phyloP scores from a whole-genome alignment of 2,797 vertebrate species.

The Notolabrus celidotus region DNA sequence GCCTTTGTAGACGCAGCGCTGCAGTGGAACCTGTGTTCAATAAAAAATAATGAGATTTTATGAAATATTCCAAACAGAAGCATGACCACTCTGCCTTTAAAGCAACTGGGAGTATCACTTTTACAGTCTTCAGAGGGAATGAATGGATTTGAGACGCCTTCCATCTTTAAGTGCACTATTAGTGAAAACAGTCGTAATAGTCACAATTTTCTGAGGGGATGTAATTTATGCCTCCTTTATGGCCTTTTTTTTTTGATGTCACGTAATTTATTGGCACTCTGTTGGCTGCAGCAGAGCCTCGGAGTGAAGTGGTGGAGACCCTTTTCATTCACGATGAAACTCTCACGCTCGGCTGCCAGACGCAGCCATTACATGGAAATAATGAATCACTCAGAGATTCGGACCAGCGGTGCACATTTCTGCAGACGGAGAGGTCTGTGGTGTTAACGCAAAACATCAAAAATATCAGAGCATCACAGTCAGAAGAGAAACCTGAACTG shows the following conservation, averaged over 20 bases:
- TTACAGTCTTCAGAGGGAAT: constrained; percentile 80
- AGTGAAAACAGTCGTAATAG: constrained; percentile 82
- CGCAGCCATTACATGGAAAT: constrained; percentile 78
- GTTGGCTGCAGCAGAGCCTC: constrained; percentile 54
- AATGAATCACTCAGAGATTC: constrained; percentile 75
- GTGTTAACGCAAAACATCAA: constrained; percentile 60
- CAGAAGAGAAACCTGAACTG: constrained; percentile 58
- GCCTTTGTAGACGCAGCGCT: constrained; percentile 53
- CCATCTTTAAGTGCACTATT: constrained; percentile 84
- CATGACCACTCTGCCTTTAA: constrained; percentile 75
- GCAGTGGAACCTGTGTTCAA: constrained; percentile 77
- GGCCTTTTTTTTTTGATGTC: constrained; percentile 76
- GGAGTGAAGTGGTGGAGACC: constrained; percentile 70
- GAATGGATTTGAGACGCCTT: constrained; percentile 79
- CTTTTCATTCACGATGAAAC: constrained; percentile 81
- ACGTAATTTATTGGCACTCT: constrained; percentile 82
- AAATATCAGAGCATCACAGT: constrained; percentile 54
- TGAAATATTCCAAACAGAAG: constrained; percentile 87
- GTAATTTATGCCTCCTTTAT: constrained; percentile 85
- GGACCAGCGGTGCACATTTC: constrained; percentile 60
- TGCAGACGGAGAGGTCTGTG: constrained; percentile 50
- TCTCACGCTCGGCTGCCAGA: constrained; percentile 77
- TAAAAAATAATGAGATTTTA: constrained; percentile 86
- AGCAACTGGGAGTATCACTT: constrained; percentile 75
- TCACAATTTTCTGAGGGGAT: constrained; percentile 81